These are phyloP conservation scores for Hylomyscus alleni DNA, from an alignment of 2,797 vertebrate genomes.

Conservation along the genomic window DNA sequence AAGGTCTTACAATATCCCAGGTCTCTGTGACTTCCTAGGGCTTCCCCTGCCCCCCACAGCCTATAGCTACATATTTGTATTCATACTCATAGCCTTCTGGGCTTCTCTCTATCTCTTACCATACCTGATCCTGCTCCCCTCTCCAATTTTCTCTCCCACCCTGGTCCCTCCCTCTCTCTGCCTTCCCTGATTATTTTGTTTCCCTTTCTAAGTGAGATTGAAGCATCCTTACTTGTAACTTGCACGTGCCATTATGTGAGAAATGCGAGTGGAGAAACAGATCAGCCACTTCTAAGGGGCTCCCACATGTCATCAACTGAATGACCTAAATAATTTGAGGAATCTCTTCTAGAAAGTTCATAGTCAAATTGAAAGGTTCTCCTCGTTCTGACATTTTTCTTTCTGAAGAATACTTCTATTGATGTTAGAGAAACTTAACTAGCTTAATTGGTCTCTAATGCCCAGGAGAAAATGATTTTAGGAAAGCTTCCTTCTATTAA, in stretches of 20 bases:
- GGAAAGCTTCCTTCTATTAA: constrained; percentile 84
- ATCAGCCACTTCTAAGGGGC: constrained; percentile 92
- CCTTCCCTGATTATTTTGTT: too few species aligned
- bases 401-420: constrained; percentile 92
- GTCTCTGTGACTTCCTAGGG: too few species aligned
- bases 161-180: too few species aligned
- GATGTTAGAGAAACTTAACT: constrained; percentile 86
- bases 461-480: constrained; percentile 76
- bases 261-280: constrained; percentile 92
- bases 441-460: too few species aligned
- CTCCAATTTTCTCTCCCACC: too few species aligned
- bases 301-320: constrained; percentile 92
- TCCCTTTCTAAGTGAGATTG: too few species aligned
- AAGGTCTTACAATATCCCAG: too few species aligned
- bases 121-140: too few species aligned
- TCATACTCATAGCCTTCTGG: too few species aligned
- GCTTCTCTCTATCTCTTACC: too few species aligned
- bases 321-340: constrained; percentile 91
- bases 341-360: constrained; percentile 90
- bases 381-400: constrained; percentile 89
- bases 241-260: constrained; percentile 94
- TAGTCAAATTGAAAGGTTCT: constrained; percentile 89
- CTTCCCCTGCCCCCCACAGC: too few species aligned
- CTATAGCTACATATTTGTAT: too few species aligned
- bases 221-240: constrained; percentile 90